These are phyloP conservation scores for Leptopilina syphax DNA, from an alignment of 2,888 invertebrate genomes.

Conservation along the genomic window DNA sequence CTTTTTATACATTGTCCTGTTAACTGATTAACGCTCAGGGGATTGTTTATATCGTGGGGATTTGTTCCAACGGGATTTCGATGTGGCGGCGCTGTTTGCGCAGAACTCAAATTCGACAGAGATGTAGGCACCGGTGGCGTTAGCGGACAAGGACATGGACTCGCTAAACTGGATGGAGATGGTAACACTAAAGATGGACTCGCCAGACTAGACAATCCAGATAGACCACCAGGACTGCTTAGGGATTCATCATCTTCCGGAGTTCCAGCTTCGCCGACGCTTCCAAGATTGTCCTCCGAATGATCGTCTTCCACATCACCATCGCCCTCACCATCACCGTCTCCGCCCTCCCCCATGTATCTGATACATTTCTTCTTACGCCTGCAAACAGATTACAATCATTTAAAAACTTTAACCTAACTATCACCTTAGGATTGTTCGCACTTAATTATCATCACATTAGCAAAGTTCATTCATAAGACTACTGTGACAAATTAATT, in stretches of 20 bases:
- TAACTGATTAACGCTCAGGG: slow-evolving; percentile 92
- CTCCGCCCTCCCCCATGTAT: slow-evolving; percentile 91
- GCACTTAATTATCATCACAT: slow-evolving; percentile 23
- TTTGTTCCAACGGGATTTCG: slow-evolving; percentile 93
- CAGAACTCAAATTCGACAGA: slow-evolving; percentile 54
- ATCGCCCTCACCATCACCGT: slow-evolving; percentile 82
- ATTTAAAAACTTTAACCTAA: not conserved
- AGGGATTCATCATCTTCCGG: slow-evolving; percentile 76
- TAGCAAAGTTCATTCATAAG: not conserved
- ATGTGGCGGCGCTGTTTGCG: slow-evolving; percentile 76
- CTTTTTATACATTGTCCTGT: slow-evolving; percentile 83
- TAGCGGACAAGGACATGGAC: slow-evolving; percentile 79
- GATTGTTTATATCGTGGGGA: slow-evolving; percentile 94
- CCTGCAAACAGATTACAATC: slow-evolving; percentile 79
- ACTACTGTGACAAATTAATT: no score
- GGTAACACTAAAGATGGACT: slow-evolving; percentile 86
- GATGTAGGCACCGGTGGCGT: slow-evolving; percentile 75
- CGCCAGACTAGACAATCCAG: slow-evolving; percentile 84
- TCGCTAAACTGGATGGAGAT: slow-evolving; percentile 84
- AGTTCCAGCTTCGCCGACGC: slow-evolving; percentile 85
- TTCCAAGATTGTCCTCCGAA: slow-evolving; percentile 86
- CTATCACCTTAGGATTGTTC: slow-evolving; percentile 7
- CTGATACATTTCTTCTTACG: slow-evolving; percentile 98
- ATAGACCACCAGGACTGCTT: slow-evolving; percentile 82
- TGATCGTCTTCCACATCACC: slow-evolving; percentile 81